Conservation (phyloP, 2,888 invertebrate species). For the Pyrrhosoma nymphula region DNA sequence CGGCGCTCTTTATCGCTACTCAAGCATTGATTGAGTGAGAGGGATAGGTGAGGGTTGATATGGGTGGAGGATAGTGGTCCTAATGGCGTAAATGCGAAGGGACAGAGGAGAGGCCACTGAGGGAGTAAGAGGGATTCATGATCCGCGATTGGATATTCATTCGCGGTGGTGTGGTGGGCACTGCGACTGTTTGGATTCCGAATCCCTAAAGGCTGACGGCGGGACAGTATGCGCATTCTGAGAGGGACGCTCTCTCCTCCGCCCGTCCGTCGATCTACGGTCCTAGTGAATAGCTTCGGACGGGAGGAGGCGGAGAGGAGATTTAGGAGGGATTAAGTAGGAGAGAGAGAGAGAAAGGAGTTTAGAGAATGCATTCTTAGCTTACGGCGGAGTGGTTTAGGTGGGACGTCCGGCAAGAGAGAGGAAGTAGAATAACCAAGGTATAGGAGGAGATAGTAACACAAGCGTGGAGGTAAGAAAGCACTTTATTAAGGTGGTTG, state of each 20-base stretch:
- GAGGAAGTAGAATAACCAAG: neutral
- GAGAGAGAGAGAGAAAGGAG: neutral
- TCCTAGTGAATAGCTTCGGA: neutral
- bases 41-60: neutral
- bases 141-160: slow-evolving; percentile 42
- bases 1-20: no score
- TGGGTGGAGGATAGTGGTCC: neutral
- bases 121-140: neutral
- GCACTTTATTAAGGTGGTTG: no score
- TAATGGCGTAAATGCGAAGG: neutral
- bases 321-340: neutral
- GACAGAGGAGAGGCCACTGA: neutral
- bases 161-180: neutral
- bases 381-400: neutral
- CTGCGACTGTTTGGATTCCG: slow-evolving; percentile 19
- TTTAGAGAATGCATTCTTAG: neutral
- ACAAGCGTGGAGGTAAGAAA: no score
- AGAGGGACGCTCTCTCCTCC: neutral
- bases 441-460: no score
- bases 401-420: neutral
- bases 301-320: neutral
- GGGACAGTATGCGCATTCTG: neutral
- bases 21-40: neutral
- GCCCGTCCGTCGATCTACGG: neutral
- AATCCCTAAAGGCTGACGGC: neutral